These are phyloP conservation scores for Grapholita molesta DNA, from an alignment of 1,140 invertebrate species.

Conservation along the genomic window DNA sequence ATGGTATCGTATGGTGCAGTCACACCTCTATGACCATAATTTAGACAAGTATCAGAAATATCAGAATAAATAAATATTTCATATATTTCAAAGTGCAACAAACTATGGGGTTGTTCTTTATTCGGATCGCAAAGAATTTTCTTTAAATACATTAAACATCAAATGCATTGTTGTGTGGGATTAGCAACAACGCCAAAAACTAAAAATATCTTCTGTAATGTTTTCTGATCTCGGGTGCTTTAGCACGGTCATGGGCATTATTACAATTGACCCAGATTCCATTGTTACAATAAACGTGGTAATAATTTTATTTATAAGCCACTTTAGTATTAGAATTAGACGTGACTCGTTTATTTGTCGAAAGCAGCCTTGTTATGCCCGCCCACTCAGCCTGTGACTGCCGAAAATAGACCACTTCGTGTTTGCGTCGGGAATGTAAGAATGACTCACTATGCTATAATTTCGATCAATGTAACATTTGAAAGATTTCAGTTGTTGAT, in stretches of 20 bases:
- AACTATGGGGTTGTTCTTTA: too few species aligned
- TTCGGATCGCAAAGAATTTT: too few species aligned
- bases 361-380: slow-evolving; percentile 68
- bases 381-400: slow-evolving; percentile 49
- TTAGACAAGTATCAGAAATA: too few species aligned
- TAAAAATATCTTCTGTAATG: neutral
- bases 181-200: neutral
- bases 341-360: slow-evolving; percentile 51
- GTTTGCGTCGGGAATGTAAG: slow-evolving; percentile 39
- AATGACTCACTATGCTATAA: slow-evolving; percentile 57
- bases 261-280: slow-evolving; percentile 42
- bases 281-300: slow-evolving; percentile 27
- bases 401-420: slow-evolving; percentile 43
- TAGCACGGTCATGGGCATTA: neutral
- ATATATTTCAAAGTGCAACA: too few species aligned
- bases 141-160: neutral
- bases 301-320: slow-evolving; percentile 48
- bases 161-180: neutral
- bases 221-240: neutral
- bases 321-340: slow-evolving; percentile 55
- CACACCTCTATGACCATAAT: too few species aligned
- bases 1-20: too few species aligned
- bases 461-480: slow-evolving; percentile 49
- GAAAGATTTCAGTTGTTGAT: slow-evolving; percentile 29
- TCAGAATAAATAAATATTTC: too few species aligned